Evolutionary conservation across 2,888 invertebrate genomes (phyloP), one percentile per base, ranked within the genome.

Genomic region (Limnephilus marmoratus): DNA sequence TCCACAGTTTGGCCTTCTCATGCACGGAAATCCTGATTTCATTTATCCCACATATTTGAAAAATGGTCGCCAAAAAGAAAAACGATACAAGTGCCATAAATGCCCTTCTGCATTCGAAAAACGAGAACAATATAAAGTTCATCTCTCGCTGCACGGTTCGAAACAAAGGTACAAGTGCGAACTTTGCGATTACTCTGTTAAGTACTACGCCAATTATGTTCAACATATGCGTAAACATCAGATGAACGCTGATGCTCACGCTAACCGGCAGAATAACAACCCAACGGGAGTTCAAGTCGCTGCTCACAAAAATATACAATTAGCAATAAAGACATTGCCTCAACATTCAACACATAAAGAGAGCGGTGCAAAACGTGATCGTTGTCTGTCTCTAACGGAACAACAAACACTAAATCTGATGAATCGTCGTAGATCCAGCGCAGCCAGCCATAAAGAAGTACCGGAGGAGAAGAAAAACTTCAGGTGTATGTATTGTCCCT

Each of bases 81-180:
- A 98, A 94, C 96, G 98, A 7, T 98, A 98, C 95, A 98, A 98
- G 95, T 98, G 98, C 95, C 97, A 97, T 94, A 98, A 98, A 95
- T 98, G 98, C 94, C 98, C 98, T 0, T 98, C 98, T 85, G 98
- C 98, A 0, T 98, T 98, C 95, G 98, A 98, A 94, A 98, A 98
- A 95, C 96, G 98, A 81, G 97, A 98, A 94, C 98, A 98, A 95
- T 98, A 98, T 95, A 97, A 98, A 95, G 97, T 98, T 45, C 98
- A 98, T 95, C 95, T 98, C 94, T 97, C 97, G 31, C 95, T 98
- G 85, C 98, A 98, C 94, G 98, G 98, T 5, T 97, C 98, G 0
- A 97, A 97, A 94, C 98, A 98, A 95, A 96, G 97, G 93, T 98
- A 98, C 95, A 97, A 97, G 94, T 98, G 98, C 95, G 97, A 98